phyloP scores from a whole-genome alignment of 2,888 invertebrate species.

The Parapristionchus giblindavisi region DNA sequence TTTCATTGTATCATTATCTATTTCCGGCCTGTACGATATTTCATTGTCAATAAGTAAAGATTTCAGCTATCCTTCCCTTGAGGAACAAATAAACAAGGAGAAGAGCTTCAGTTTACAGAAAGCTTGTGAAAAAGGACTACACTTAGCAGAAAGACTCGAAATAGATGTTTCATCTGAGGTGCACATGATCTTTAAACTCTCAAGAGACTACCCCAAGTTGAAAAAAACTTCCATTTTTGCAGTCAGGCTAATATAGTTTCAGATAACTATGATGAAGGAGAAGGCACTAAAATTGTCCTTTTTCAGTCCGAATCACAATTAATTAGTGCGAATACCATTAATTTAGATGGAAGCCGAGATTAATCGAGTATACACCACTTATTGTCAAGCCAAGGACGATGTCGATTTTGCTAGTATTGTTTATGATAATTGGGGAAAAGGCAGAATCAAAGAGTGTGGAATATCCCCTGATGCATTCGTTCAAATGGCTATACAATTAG shows the following conservation, averaged over 20 bases:
- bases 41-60: background rate
- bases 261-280: too few relatives aligned
- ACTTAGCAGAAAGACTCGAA: conserved; percentile 4
- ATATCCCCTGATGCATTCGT: conserved; percentile 95
- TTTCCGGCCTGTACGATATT: background rate
- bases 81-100: background rate
- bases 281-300: too few relatives aligned
- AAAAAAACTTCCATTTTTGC: too few relatives aligned
- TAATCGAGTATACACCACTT: conserved; percentile 43
- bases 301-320: too few relatives aligned
- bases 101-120: background rate
- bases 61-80: background rate
- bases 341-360: conserved; percentile 52
- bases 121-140: background rate
- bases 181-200: too few relatives aligned
- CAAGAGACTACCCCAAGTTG: too few relatives aligned
- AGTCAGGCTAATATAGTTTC: too few relatives aligned
- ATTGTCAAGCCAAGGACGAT: conserved; percentile 42
- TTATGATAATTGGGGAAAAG: conserved; percentile 63
- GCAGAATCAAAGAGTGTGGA: conserved; percentile 88
- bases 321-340: too few relatives aligned
- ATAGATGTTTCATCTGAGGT: background rate
- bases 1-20: background rate
- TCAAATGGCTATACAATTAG: conserved; percentile 92
- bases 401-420: conserved; percentile 54